Evolutionary conservation across 2,113 vertebrate species (phyloP), one percentile per base, ranked within the genome.

Genomic region (Cairina moschata): DNA sequence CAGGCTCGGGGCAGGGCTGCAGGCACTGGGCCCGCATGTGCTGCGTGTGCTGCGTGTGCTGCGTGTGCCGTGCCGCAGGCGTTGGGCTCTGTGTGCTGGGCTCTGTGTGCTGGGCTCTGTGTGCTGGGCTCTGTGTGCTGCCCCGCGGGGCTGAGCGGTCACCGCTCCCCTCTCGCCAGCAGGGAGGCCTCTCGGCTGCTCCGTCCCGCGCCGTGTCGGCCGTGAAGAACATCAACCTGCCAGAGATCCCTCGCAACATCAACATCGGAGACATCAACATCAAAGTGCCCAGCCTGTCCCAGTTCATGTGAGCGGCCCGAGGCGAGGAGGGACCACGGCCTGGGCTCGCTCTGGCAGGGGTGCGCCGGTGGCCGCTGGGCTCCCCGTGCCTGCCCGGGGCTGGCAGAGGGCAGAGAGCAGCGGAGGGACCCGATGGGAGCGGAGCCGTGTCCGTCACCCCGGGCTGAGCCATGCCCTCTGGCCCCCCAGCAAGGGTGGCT

Each of bases 201-300:
- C 99, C 99, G 0, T 99, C 99, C 31, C 98, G 99, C 0, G 99
- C 99, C 0, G 98, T 99, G 73, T 99, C 99, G 0, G 99, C 99
- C 0, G 98, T 99, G 95, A 99, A 99, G 96, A 99, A 98, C 96
- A 99, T 99, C 98, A 99, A 99, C 88, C 98, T 99, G 85, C 99
- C 99, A 0, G 99, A 99, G 96, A 99, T 99, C 59, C 99, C 99
- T 9, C 98, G 99, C 50, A 99, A 99, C 97, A 99, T 99, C 98
- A 99, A 99, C 98, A 99, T 99, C 2, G 99, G 99, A 6, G 99
- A 99, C 96, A 98, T 99, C 97, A 99, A 99, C 96, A 99, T 99
- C 97, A 99, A 99, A 98, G 99, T 99, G 89, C 99, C 99, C 92
- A 99, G 98, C 93, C 98, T 99, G 88, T 99, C 99, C 1, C 99